A percentile compares a stretch with the other conserved stretches of the same genome.
Conservation (phyloP, 2,797 vertebrate species). For the Xenops minutus region DNA sequence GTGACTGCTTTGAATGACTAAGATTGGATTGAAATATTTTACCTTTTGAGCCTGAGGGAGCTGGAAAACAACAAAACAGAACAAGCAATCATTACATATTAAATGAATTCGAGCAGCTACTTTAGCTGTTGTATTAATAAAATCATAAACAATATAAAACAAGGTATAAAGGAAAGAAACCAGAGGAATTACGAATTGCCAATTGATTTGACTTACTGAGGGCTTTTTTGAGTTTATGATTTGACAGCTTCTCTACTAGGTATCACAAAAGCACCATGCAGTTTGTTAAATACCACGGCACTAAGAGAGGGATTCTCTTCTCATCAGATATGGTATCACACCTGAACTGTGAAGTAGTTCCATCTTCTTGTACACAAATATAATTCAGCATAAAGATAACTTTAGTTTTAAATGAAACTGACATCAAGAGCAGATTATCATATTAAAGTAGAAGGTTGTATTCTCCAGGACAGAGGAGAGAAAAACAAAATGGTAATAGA, state of each 20-base stretch:
- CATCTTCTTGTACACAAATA: slow-evolving; percentile 39
- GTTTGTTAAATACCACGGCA: not conserved
- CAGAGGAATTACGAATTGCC: not conserved
- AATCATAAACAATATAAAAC: not conserved
- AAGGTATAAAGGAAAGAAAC: not conserved
- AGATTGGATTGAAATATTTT: slow-evolving; percentile 78
- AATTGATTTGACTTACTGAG: not conserved
- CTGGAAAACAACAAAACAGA: slow-evolving; percentile 81
- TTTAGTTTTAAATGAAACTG: not conserved
- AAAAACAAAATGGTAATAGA: not conserved
- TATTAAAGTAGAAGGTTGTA: not conserved
- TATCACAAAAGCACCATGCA: not conserved
- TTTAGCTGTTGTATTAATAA: slow-evolving; percentile 27
- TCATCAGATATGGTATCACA: not conserved
- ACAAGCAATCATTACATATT: slow-evolving; percentile 68
- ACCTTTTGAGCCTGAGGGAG: slow-evolving; percentile 98
- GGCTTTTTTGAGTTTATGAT: not conserved
- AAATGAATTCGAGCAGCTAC: slow-evolving; percentile 38
- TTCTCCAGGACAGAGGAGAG: not conserved
- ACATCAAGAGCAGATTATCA: not conserved
- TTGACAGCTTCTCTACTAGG: not conserved
- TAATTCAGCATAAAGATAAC: not conserved
- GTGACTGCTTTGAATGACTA: slow-evolving; percentile 63
- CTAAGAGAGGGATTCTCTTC: not conserved
- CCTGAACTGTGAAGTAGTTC: not conserved